Percentiles rank a stretch among this genome's conserved stretches.
These are phyloP conservation scores for Callinectes sapidus DNA, from an alignment of 2,888 invertebrate species.

Conservation along the genomic window DNA sequence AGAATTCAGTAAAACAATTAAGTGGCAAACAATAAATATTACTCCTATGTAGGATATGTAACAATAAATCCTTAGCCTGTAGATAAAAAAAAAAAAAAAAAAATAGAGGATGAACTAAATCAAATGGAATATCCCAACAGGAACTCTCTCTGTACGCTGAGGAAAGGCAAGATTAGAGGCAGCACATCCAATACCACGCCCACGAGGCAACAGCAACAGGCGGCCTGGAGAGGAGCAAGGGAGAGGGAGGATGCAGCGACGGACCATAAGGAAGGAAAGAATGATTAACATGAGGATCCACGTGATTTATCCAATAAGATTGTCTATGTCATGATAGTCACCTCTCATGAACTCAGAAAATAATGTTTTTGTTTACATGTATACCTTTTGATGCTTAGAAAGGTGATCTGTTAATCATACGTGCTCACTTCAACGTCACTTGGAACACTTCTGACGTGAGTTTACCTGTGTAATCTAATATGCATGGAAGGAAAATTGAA, in stretches of 20 bases:
- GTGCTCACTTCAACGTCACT: not conserved
- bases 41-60: not conserved
- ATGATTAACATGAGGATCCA: not conserved
- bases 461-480: not conserved
- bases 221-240: not conserved
- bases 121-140: slow-evolving; percentile 18
- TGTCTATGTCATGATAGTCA: not conserved
- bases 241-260: not conserved
- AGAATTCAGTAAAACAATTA: too few relatives aligned
- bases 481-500: not conserved
- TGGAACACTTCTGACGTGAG: not conserved
- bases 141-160: not conserved
- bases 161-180: not conserved
- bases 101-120: not conserved
- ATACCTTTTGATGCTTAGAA: not conserved
- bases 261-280: not conserved
- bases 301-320: not conserved
- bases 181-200: not conserved
- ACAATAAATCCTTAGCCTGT: not conserved
- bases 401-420: not conserved
- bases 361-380: not conserved
- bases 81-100: not conserved
- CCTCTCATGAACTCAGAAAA: not conserved
- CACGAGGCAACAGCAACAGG: not conserved
- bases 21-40: too few relatives aligned